Evolutionary conservation across 2,113 vertebrate species (phyloP).

Genomic region (Chloroceryle aenea): DNA sequence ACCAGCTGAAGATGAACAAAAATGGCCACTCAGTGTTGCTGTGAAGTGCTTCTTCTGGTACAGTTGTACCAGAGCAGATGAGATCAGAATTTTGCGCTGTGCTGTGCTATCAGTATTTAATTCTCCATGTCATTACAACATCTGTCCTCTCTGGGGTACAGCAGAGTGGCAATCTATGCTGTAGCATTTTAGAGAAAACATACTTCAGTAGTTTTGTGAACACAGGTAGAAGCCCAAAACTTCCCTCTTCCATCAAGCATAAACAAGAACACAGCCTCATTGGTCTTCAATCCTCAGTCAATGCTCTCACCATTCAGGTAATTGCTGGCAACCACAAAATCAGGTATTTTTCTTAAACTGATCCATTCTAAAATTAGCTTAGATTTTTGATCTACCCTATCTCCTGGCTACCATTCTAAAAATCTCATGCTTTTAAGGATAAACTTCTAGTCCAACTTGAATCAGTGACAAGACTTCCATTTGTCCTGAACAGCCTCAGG

Average conservation of each 20-base stretch:
- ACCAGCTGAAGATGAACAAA: background rate
- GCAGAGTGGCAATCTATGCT: background rate
- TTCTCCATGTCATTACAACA: background rate
- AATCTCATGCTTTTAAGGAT: background rate
- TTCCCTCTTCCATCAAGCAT: background rate
- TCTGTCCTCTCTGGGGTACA: background rate
- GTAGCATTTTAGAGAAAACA: background rate
- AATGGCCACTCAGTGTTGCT: background rate
- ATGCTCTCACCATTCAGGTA: background rate
- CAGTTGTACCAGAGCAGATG: background rate
- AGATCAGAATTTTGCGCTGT: conserved; percentile 6
- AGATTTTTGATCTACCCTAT: background rate
- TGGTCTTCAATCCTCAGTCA: background rate
- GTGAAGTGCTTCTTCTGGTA: background rate
- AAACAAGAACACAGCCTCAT: background rate
- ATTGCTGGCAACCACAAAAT: background rate
- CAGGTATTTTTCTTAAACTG: background rate
- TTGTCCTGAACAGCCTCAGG: background rate
- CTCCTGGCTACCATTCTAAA: background rate
- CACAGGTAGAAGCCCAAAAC: background rate
- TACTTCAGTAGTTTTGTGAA: background rate
- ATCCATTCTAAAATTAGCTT: background rate
- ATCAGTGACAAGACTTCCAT: background rate
- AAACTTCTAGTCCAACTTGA: background rate
- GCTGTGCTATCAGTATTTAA: background rate